A percentile compares a stretch with the other conserved stretches of the same genome.
These are phyloP conservation scores for Polypterus senegalus DNA, from an alignment of 2,113 vertebrate genomes.

Conservation along the genomic window DNA sequence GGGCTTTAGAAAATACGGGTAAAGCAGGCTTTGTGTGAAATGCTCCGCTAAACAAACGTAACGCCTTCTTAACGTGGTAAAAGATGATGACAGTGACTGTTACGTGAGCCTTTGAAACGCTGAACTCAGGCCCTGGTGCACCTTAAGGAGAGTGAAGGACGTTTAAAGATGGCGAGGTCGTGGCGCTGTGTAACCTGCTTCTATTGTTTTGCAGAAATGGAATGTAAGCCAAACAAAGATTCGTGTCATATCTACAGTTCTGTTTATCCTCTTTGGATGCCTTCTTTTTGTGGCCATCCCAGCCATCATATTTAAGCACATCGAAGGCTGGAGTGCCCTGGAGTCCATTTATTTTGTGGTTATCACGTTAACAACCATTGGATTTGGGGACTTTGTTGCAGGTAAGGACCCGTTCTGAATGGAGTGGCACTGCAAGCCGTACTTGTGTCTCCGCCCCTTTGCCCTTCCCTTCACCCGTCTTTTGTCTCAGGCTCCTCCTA, in stretches of 20 bases:
- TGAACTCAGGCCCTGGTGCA: too few species aligned
- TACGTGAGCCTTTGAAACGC: too few species aligned
- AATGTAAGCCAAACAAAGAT: constrained; percentile 97
- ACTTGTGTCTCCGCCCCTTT: too few species aligned
- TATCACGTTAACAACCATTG: constrained; percentile 94
- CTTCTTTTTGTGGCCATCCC: constrained; percentile 91
- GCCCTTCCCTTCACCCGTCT: too few species aligned
- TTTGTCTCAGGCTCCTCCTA: too few species aligned
- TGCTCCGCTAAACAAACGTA: neutral
- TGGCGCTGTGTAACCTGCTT: neutral
- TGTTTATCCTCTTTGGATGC: constrained; percentile 93
- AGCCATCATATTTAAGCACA: constrained; percentile 89
- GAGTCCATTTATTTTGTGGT: constrained; percentile 97
- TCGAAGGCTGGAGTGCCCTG: constrained; percentile 90
- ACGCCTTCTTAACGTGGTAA: neutral
- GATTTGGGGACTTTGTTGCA: constrained; percentile 94
- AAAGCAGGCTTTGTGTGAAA: neutral
- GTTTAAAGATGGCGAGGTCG: too few species aligned
- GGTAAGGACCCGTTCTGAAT: constrained; percentile 44
- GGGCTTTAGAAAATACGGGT: too few species aligned
- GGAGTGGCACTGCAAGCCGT: too few species aligned
- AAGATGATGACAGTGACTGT: too few species aligned
- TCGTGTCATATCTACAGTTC: constrained; percentile 88
- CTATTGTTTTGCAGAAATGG: constrained; percentile 66
- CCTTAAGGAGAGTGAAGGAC: too few species aligned